Percentiles rank a stretch among this genome's conserved stretches.
Evolutionary conservation across 2,113 vertebrate genomes (phyloP).

Genomic region (Muscicapa adusta): DNA sequence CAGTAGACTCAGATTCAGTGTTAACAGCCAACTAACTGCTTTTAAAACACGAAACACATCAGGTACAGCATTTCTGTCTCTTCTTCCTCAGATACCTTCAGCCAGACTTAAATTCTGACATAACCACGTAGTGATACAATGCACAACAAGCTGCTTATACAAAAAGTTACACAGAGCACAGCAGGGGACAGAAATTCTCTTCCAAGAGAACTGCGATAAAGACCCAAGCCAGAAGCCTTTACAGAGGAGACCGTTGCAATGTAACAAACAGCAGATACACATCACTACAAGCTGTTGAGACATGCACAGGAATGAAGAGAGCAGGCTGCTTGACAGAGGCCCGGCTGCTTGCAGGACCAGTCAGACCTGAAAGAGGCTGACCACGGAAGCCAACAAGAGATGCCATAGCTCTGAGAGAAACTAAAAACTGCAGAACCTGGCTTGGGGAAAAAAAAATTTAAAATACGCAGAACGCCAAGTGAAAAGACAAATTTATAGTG

Average conservation of each 20-base stretch:
- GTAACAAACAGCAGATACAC: background rate
- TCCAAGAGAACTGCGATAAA: background rate
- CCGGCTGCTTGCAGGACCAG: conserved; percentile 39
- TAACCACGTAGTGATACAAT: background rate
- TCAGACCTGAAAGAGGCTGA: conserved; percentile 50
- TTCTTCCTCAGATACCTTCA: background rate
- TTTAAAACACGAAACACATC: background rate
- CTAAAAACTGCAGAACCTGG: background rate
- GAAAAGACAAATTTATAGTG: background rate
- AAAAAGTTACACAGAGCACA: background rate
- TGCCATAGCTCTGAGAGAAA: background rate
- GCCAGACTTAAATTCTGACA: background rate
- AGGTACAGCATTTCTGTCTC: background rate
- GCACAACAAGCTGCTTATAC: background rate
- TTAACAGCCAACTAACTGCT: background rate
- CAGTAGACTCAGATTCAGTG: fast-evolving
- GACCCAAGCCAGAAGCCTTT: background rate
- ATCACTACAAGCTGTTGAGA: background rate
- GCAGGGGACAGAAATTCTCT: background rate
- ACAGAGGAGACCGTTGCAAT: background rate
- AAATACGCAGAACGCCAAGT: background rate
- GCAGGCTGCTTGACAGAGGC: conserved; percentile 2
- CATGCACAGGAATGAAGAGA: conserved; percentile 32
- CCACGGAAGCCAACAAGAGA: conserved; percentile 26
- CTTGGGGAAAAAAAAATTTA: background rate